Evolutionary conservation across 2,888 invertebrate genomes (phyloP).

Genomic region (Agrochola lota): DNA sequence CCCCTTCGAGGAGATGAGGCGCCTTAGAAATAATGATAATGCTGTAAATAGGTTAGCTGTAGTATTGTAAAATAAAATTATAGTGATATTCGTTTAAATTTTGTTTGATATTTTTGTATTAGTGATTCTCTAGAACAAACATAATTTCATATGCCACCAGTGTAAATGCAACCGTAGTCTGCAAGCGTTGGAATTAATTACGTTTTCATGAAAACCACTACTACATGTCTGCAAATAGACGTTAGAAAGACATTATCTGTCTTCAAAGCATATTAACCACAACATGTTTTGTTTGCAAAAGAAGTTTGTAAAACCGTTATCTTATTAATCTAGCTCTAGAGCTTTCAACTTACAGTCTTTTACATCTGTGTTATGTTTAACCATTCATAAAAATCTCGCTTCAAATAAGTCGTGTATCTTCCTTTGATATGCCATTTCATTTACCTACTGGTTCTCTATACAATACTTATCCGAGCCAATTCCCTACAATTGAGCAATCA

Average conservation of each 20-base stretch:
- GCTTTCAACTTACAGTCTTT: background rate
- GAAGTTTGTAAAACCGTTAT: background rate
- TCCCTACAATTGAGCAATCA: slow-evolving; percentile 29
- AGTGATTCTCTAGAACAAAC: background rate
- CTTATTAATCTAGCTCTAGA: background rate
- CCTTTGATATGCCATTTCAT: slow-evolving; percentile 40
- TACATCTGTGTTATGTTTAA: background rate
- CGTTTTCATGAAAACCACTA: slow-evolving; percentile 55
- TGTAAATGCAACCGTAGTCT: slow-evolving; percentile 43
- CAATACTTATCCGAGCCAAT: background rate
- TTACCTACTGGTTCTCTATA: slow-evolving; percentile 25
- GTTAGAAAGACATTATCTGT: slow-evolving; percentile 25
- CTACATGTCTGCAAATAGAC: slow-evolving; percentile 40
- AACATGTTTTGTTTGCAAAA: slow-evolving; percentile 6
- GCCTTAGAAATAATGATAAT: slow-evolving; percentile 79
- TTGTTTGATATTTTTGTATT: slow-evolving; percentile 52
- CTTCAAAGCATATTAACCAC: slow-evolving; percentile 18
- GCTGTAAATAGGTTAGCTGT: slow-evolving; percentile 82
- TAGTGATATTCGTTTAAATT: slow-evolving; percentile 76
- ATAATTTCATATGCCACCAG: background rate
- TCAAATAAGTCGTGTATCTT: slow-evolving; percentile 42
- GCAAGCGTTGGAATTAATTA: slow-evolving; percentile 49
- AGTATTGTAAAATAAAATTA: slow-evolving; percentile 78
- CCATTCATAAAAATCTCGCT: background rate
- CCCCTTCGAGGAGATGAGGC: slow-evolving; percentile 87